Evolutionary conservation across 2,113 vertebrate species (phyloP).

Genomic region (Parus major): DNA sequence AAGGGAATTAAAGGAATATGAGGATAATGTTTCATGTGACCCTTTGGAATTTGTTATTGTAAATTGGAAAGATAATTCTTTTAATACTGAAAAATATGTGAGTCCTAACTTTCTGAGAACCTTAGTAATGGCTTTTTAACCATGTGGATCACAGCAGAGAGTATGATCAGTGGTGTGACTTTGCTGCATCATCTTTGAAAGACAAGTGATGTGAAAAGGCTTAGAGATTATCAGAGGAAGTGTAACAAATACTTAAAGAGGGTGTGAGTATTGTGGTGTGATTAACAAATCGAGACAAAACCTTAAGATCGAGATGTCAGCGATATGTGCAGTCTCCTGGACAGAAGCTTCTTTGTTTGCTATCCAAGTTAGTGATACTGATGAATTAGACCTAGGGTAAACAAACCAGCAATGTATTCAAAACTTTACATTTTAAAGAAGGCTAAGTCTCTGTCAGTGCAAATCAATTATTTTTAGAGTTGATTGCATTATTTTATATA

Average conservation of each 20-base stretch:
- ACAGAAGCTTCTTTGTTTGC: not conserved
- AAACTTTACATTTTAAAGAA: not conserved
- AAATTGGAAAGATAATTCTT: not conserved
- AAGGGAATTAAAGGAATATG: not conserved
- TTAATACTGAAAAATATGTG: not conserved
- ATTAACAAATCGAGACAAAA: not conserved
- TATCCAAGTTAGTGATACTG: not conserved
- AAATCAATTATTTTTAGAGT: not conserved
- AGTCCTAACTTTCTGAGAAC: not conserved
- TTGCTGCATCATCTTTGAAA: not conserved
- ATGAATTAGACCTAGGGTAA: not conserved
- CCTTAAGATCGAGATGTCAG: accelerated
- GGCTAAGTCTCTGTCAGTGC: not conserved
- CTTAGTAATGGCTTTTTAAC: not conserved
- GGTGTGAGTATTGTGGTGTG: not conserved
- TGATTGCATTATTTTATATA: not conserved
- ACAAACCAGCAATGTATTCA: not conserved
- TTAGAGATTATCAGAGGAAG: not conserved
- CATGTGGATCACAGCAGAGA: not conserved
- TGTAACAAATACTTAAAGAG: not conserved
- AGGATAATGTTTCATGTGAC: not conserved
- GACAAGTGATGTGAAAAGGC: not conserved
- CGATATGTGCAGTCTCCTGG: not conserved
- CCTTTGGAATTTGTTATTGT: not conserved
- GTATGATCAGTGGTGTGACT: not conserved